phyloP scores from a whole-genome alignment of 64 coral and sea anemone genomes.

The Montipora capricornis region DNA sequence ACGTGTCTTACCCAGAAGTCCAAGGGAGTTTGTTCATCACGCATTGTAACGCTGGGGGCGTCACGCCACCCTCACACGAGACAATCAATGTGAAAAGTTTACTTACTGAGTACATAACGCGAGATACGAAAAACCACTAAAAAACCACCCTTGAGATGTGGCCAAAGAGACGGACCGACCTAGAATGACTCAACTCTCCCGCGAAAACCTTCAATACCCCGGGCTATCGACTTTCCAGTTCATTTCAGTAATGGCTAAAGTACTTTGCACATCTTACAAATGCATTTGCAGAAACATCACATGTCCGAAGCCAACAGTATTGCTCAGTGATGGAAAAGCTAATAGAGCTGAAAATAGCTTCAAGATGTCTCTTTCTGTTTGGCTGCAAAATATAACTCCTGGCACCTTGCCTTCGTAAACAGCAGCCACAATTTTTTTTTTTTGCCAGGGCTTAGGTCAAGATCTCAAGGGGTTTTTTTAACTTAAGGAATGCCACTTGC shows the following conservation, averaged over 20 bases:
- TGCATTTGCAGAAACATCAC: slow-evolving; percentile 11
- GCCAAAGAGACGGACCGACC: too few species aligned
- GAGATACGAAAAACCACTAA: too few species aligned
- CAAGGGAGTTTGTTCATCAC: not conserved
- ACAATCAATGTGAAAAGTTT: too few species aligned
- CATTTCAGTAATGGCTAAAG: too few species aligned
- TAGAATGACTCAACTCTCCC: too few species aligned
- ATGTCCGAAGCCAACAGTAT: not conserved
- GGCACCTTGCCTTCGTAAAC: slow-evolving; percentile 36
- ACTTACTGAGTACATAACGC: too few species aligned
- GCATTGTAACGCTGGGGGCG: not conserved
- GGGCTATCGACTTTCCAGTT: too few species aligned
- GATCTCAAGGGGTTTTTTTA: slow-evolving; percentile 12
- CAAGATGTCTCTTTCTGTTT: slow-evolving; percentile 1
- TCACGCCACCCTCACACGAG: not conserved
- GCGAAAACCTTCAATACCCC: too few species aligned
- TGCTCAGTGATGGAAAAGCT: slow-evolving; percentile 23
- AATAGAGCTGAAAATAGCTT: slow-evolving; percentile 33
- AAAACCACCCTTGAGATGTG: too few species aligned
- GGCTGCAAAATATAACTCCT: slow-evolving; percentile 5
- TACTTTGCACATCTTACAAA: not conserved
- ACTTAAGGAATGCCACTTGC: slow-evolving; percentile 27
- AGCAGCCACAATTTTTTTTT: not conserved
- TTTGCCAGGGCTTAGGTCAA: slow-evolving; percentile 31
- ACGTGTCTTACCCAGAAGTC: not conserved